Percentiles rank a stretch among this genome's conserved stretches.
These are phyloP conservation scores for Paramisgurnus dabryanus DNA, from an alignment of 2,113 vertebrate species.

Conservation along the genomic window DNA sequence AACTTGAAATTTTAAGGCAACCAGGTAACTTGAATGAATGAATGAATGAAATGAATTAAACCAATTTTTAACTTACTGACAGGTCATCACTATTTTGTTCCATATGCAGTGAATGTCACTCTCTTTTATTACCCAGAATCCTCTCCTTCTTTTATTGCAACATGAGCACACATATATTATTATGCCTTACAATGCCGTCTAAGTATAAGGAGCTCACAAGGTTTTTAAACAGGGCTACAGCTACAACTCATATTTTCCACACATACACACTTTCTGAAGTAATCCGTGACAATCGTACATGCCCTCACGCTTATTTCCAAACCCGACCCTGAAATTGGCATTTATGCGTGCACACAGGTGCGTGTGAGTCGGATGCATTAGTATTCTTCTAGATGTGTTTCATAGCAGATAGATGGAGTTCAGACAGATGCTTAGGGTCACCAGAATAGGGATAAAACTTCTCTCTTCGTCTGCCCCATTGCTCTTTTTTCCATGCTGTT, in stretches of 20 bases:
- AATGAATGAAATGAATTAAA: too few relatives aligned
- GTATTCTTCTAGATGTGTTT: constrained; percentile 32
- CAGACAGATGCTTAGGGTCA: constrained; percentile 22
- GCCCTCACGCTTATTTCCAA: constrained; percentile 7
- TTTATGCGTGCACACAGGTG: not conserved
- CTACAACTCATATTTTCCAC: not conserved
- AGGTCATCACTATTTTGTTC: too few relatives aligned
- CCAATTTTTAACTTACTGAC: too few relatives aligned
- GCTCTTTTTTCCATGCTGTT: not conserved
- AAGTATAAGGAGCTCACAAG: not conserved
- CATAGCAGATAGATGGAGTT: constrained; percentile 23
- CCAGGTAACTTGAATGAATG: too few relatives aligned
- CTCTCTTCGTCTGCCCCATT: constrained; percentile 27
- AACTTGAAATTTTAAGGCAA: too few relatives aligned
- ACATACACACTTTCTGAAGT: not conserved
- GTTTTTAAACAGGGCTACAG: not conserved
- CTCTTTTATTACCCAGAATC: too few relatives aligned
- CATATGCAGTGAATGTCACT: too few relatives aligned
- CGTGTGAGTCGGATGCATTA: constrained; percentile 22
- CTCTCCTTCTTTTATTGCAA: too few relatives aligned
- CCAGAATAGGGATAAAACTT: constrained; percentile 22
- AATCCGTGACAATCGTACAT: not conserved
- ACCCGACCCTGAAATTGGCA: constrained; percentile 14
- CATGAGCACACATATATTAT: too few relatives aligned
- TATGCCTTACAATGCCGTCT: not conserved